Evolutionary conservation across 2,888 invertebrate species (phyloP), one percentile per base, ranked within the genome.

Genomic region (Callinectes sapidus): DNA sequence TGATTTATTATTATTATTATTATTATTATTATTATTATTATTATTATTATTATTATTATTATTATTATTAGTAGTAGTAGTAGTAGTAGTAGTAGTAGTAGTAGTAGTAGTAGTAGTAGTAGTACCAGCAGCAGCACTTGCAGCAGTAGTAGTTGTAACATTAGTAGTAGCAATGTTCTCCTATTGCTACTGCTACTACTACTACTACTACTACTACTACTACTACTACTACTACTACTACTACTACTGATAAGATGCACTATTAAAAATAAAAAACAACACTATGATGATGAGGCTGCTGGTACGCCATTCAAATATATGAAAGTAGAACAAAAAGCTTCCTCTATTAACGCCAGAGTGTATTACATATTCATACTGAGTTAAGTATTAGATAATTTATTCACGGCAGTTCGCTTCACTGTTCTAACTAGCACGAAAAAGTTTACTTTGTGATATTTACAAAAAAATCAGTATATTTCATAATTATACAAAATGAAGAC

Each of bases 171-270:
- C n/a, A 71, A 71, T 71, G 14, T 55, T 14, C n/a, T n/a, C n/a
- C 39, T 39, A 5, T 5, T 39, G 5, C 39, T 39, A 5, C 39
- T 39, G 39, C 5, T 39, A 5, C 39, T 5, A 39, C 2, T 32
- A 32, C 86, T 86, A 86, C 13, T 86, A 2, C 35, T 86, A 61
- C 89, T 55, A 61, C 54, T 89, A 89, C 28, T 89, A 89, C 87
- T 86, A 86, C 87, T 86, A 86, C 87, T 86, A 32, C 87, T 86
- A 86, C 87, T 86, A 86, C 87, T 86, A 86, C 87, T 86, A 86
- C 87, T 86, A 86, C 87, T 86, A 86, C 87, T 86, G 18, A 61
- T 61, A 18, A 2, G 10, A 23, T 18, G 61, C 61, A 48, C 10
- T 10, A 48, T 23, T 23, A 61, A 2, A 61, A 61, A 16, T 10